phyloP scores from a whole-genome alignment of 2,113 vertebrate species.

The Acanthisitta chloris region DNA sequence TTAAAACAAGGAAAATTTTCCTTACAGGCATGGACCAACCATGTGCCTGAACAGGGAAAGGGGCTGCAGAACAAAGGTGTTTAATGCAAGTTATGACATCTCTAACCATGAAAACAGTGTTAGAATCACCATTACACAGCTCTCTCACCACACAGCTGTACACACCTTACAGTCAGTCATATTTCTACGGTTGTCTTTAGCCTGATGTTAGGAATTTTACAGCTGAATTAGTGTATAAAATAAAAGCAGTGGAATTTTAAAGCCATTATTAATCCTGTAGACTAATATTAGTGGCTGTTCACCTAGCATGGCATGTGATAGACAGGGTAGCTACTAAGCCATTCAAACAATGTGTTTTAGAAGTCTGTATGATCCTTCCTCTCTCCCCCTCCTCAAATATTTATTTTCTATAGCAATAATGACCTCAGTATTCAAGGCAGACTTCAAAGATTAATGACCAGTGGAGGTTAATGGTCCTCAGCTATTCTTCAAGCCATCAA shows the following conservation, averaged over 20 bases:
- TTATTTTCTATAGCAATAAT: constrained; percentile 59
- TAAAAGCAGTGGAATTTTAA: neutral
- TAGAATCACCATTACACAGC: neutral
- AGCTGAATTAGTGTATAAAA: neutral
- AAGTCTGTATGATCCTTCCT: neutral
- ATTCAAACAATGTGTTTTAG: neutral
- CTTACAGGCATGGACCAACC: neutral
- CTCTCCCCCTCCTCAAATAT: constrained; percentile 41
- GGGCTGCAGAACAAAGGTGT: neutral
- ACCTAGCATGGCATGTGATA: neutral
- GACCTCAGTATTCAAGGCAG: constrained; percentile 37
- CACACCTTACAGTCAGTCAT: neutral
- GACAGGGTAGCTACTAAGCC: neutral
- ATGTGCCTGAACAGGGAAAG: neutral
- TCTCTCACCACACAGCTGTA: neutral
- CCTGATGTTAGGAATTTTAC: neutral
- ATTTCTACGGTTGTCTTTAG: neutral
- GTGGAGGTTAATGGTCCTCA: constrained; percentile 60
- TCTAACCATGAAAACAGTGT: neutral
- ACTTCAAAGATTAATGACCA: constrained; percentile 53
- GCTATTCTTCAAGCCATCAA: constrained; percentile 54
- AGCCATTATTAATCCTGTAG: neutral
- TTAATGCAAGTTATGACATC: accelerated
- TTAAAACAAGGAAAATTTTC: neutral
- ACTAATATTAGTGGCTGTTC: neutral